A percentile compares a stretch with the other conserved stretches of the same genome.
Conservation (phyloP, 2,888 invertebrate species). For the Hirtodrosophila histrioides region DNA sequence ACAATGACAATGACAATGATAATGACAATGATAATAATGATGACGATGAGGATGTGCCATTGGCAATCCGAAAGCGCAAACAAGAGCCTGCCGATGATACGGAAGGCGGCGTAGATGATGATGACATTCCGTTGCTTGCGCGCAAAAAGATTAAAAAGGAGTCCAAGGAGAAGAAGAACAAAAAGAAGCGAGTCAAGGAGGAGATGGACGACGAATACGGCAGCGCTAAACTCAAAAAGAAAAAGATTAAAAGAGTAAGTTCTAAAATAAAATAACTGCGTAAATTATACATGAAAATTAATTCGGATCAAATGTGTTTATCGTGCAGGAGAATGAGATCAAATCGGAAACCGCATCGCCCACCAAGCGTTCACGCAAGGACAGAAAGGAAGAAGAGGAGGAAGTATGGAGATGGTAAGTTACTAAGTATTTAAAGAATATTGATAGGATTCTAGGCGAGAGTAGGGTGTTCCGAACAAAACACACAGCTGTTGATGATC, state of each 20-base stretch:
- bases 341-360: conserved; percentile 84
- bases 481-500: too few species aligned
- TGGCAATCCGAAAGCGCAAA: conserved; percentile 86
- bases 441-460: too few species aligned
- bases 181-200: conserved; percentile 86
- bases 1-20: conserved; percentile 89
- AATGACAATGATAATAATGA: conserved; percentile 73
- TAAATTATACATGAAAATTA: neutral
- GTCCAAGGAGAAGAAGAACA: conserved; percentile 86
- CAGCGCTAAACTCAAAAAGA: conserved; percentile 86
- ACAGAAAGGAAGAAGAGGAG: conserved; percentile 91
- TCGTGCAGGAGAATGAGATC: conserved; percentile 52
- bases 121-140: conserved; percentile 83
- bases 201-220: conserved; percentile 86
- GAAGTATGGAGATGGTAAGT: conserved; percentile 97
- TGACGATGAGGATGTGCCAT: conserved; percentile 89
- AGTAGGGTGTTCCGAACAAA: too few species aligned
- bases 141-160: conserved; percentile 84
- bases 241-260: conserved; percentile 84
- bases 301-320: conserved; percentile 16
- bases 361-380: conserved; percentile 86
- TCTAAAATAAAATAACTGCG: neutral
- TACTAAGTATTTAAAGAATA: neutral
- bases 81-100: conserved; percentile 28
- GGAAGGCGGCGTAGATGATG: conserved; percentile 87